These are phyloP conservation scores for Acrocephalus kingi DNA, from an alignment of 2,113 vertebrate species.

Conservation along the genomic window DNA sequence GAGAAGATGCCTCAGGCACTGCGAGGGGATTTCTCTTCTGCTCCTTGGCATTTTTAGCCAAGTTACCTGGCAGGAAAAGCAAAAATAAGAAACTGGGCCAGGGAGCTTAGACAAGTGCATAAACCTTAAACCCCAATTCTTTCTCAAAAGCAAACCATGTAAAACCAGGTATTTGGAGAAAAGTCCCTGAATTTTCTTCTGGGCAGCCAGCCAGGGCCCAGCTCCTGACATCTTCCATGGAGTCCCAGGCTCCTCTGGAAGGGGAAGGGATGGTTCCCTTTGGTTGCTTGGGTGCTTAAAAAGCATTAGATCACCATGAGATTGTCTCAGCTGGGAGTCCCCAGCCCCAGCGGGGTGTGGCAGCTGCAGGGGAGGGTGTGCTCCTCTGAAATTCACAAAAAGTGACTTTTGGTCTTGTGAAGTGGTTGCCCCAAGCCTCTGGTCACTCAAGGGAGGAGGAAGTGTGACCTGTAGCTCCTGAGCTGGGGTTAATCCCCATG, in stretches of 20 bases:
- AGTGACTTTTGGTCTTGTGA: not conserved
- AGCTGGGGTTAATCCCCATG: not conserved
- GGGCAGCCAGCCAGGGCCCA: not conserved
- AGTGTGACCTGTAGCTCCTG: not conserved
- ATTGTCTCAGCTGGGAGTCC: not conserved
- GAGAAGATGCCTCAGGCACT: not conserved
- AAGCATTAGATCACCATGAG: not conserved
- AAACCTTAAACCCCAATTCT: not conserved
- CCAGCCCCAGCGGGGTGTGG: not conserved
- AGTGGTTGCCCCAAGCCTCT: not conserved
- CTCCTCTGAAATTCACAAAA: not conserved
- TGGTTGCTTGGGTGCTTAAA: not conserved
- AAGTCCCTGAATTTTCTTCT: not conserved
- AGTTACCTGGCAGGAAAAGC: not conserved
- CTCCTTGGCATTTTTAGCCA: not conserved
- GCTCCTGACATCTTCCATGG: not conserved
- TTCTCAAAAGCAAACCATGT: not conserved
- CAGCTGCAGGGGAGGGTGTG: not conserved
- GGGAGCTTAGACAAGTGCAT: not conserved
- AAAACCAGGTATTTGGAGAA: not conserved
- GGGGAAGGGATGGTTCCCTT: not conserved
- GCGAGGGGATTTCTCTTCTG: not conserved
- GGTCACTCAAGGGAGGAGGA: not conserved
- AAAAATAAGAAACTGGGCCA: not conserved
- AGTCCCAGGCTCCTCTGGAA: not conserved